These are phyloP conservation scores for Amyelois transitella DNA, from an alignment of 1,140 invertebrate genomes.

Conservation along the genomic window DNA sequence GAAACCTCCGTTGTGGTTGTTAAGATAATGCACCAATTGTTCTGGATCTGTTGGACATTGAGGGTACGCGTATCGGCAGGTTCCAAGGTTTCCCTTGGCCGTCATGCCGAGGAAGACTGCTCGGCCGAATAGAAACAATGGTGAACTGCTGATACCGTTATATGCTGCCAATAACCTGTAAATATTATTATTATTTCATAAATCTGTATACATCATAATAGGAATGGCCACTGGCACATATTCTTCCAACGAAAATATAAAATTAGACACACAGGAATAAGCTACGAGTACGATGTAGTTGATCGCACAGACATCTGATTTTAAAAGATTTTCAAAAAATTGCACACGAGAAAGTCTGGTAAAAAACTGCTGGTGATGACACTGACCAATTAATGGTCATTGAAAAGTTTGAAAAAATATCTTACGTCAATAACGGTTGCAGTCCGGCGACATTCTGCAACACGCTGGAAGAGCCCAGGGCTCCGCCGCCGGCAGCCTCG, in stretches of 20 bases:
- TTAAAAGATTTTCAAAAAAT: no score
- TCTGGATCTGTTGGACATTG: conserved; percentile 83
- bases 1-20: conserved; percentile 90
- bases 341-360: no score
- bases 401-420: no score
- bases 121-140: conserved; percentile 81
- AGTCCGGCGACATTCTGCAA: conserved; percentile 76
- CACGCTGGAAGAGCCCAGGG: conserved; percentile 69
- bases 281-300: no score
- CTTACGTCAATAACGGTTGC: conserved; percentile 81
- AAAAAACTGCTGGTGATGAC: no score
- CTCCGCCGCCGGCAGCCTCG: conserved; percentile 80
- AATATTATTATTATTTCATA: conserved; percentile 13
- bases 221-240: no score
- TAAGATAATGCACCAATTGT: conserved; percentile 84
- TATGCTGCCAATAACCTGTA: conserved; percentile 59
- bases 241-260: no score
- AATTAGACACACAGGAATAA: no score
- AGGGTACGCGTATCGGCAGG: conserved; percentile 80
- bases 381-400: no score
- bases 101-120: conserved; percentile 83
- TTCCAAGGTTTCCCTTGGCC: conserved; percentile 75
- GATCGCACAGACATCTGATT: no score
- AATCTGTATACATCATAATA: no score
- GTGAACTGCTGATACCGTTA: conserved; percentile 73